Percentiles rank a stretch among this genome's conserved stretches.
Evolutionary conservation across 2,888 invertebrate species (phyloP).

Genomic region (Eupithecia subfuscata): DNA sequence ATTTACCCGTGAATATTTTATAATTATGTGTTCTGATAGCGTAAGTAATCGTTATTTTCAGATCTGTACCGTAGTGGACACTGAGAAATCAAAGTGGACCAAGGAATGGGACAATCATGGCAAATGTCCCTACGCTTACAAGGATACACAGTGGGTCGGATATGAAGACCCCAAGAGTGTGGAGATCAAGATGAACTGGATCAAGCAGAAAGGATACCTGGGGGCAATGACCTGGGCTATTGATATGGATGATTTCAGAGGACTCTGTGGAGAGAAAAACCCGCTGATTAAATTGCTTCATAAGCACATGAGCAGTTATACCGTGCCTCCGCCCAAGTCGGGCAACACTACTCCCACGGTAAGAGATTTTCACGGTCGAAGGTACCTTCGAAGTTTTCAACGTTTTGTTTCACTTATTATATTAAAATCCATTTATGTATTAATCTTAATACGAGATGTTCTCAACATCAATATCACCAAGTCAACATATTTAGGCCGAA

Average conservation of each 20-base stretch:
- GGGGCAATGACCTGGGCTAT: constrained; percentile 97
- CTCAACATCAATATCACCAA: too few species aligned
- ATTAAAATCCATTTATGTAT: too few species aligned
- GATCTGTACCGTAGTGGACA: constrained; percentile 91
- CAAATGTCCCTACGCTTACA: constrained; percentile 93
- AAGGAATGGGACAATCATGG: constrained; percentile 93
- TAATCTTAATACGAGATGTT: too few species aligned
- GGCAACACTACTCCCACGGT: constrained; percentile 87
- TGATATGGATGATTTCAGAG: constrained; percentile 95
- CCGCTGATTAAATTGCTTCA: constrained; percentile 89
- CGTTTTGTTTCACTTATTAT: too few species aligned
- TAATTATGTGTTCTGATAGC: too few species aligned
- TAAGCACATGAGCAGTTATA: constrained; percentile 88
- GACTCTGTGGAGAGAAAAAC: constrained; percentile 91
- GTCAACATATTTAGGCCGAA: neutral
- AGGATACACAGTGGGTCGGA: constrained; percentile 95
- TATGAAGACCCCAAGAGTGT: constrained; percentile 93
- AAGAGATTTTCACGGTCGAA: constrained; percentile 53
- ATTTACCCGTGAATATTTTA: too few species aligned
- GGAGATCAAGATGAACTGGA: constrained; percentile 95
- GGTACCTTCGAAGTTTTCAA: too few species aligned
- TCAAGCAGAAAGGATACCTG: constrained; percentile 89
- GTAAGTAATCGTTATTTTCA: too few species aligned
- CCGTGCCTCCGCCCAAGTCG: constrained; percentile 87
- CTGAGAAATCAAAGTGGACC: constrained; percentile 90